These are phyloP conservation scores for Microtus ochrogaster DNA, from an alignment of 2,113 vertebrate genomes.

Conservation along the genomic window DNA sequence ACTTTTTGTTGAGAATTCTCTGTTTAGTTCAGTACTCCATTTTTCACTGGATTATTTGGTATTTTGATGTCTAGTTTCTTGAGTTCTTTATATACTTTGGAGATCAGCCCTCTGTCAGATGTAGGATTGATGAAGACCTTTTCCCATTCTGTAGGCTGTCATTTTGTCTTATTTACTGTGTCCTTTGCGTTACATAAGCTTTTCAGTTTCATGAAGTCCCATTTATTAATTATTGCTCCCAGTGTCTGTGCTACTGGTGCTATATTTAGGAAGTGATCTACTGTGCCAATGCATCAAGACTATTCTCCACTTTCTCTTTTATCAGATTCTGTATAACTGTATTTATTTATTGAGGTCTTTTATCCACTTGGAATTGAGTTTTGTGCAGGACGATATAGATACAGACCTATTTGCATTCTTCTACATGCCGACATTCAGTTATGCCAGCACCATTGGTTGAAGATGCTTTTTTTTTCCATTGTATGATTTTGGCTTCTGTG, in stretches of 20 bases:
- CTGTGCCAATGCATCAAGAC: background rate
- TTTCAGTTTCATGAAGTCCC: background rate
- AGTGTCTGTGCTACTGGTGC: background rate
- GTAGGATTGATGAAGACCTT: background rate
- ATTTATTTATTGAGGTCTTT: background rate
- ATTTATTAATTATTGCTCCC: background rate
- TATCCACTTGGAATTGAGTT: background rate
- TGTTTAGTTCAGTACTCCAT: background rate
- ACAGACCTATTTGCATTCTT: background rate
- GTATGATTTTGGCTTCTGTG: background rate
- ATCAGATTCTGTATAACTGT: background rate
- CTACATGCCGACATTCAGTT: background rate
- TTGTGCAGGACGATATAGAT: background rate
- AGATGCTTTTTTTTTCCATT: background rate
- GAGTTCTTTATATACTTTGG: background rate
- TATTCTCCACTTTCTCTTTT: background rate
- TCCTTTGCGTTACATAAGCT: background rate
- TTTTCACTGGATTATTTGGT: background rate
- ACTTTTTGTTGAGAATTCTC: background rate
- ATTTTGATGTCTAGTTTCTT: background rate
- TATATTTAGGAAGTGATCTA: background rate
- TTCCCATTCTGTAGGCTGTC: background rate
- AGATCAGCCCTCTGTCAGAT: background rate
- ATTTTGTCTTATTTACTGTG: background rate
- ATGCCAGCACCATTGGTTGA: background rate